These are phyloP conservation scores for Danio albolineatus DNA, from an alignment of 2,797 vertebrate genomes.

Conservation along the genomic window DNA sequence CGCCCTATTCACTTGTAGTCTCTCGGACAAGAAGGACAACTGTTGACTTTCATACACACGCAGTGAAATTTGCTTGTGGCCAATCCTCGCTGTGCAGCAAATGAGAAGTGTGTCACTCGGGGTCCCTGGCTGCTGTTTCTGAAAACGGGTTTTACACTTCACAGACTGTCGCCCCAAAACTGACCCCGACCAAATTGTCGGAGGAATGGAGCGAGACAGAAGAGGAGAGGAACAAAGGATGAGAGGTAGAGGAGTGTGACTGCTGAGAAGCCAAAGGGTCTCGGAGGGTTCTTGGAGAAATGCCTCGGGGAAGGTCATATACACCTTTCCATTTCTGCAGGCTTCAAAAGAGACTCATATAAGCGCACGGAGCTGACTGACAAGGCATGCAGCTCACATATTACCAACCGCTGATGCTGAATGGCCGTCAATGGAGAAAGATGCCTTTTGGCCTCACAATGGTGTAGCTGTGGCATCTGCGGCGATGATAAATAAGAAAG, in stretches of 20 bases:
- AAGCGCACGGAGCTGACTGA: constrained; percentile 7
- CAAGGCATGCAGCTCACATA: constrained; percentile 7
- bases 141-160: constrained; percentile 56
- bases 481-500: constrained; percentile 1
- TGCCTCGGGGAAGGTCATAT: constrained; percentile 47
- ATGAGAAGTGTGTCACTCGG: constrained; percentile 45
- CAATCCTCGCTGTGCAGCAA: constrained; percentile 39
- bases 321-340: constrained; percentile 38
- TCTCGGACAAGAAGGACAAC: neutral
- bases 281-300: constrained; percentile 51
- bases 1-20: neutral
- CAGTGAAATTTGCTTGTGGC: constrained; percentile 1
- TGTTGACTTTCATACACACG: constrained; percentile 28
- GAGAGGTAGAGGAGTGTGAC: constrained; percentile 41
- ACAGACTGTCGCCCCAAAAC: constrained; percentile 42
- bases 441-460: neutral
- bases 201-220: constrained; percentile 38
- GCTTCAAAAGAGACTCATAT: constrained; percentile 28
- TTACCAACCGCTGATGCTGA: neutral
- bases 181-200: constrained; percentile 45
- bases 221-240: constrained; percentile 46
- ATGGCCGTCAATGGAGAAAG: neutral
- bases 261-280: constrained; percentile 44
- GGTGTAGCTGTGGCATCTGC: neutral
- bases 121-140: constrained; percentile 40